Conservation (phyloP, 2,113 vertebrate species). For the Struthio camelus region DNA sequence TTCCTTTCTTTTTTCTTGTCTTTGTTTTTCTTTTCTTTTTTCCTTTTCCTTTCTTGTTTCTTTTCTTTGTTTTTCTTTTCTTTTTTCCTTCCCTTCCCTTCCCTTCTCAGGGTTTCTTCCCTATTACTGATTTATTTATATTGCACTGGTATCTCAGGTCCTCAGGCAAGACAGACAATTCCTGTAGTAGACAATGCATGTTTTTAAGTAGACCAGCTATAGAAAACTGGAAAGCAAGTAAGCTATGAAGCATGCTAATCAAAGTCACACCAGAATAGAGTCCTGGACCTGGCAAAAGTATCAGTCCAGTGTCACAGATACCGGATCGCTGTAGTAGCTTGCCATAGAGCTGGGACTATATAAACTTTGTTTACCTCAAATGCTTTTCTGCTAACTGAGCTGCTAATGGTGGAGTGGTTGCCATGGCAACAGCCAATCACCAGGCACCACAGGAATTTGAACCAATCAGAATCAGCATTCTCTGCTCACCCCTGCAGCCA, state of each 20-base stretch:
- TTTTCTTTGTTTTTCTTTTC: no score
- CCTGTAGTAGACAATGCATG: not conserved
- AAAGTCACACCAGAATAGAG: not conserved
- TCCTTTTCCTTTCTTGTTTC: no score
- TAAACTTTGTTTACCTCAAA: not conserved
- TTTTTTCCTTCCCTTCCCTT: no score
- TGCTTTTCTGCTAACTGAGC: not conserved
- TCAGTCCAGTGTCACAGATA: no score
- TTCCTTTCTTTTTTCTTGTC: no score
- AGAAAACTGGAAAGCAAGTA: not conserved
- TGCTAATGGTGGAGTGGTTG: not conserved
- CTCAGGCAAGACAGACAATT: not conserved
- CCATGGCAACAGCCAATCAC: rapidly evolving
- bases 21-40: no score
- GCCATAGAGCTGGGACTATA: rapidly evolving
- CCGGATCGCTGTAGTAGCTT: rapidly evolving
- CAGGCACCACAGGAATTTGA: not conserved
- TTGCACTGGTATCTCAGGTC: not conserved
- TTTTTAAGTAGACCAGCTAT: not conserved
- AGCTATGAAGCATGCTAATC: not conserved
- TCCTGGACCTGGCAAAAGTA: not conserved
- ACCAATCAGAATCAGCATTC: not conserved
- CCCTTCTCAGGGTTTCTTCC: no score
- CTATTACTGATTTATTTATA: not conserved
- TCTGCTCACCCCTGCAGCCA: rapidly evolving